A percentile compares a stretch with the other conserved stretches of the same genome.
These are phyloP conservation scores for Probaryconus sp. DNA, from an alignment of 1,140 invertebrate species.

Conservation along the genomic window DNA sequence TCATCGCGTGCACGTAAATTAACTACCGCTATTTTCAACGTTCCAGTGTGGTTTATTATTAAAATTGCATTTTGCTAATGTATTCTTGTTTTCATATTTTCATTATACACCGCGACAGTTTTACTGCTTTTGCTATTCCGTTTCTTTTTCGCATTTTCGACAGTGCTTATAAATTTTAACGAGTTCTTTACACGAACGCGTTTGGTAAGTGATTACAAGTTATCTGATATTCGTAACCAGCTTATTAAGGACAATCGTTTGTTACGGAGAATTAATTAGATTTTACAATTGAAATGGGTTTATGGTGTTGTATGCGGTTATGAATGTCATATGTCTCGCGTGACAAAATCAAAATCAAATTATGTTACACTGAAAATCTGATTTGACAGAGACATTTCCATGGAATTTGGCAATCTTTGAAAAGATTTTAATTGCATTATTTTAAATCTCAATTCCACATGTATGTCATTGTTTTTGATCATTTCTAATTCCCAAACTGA, in stretches of 20 bases:
- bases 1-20: constrained; percentile 45
- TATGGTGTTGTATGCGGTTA: too few species aligned
- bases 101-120: constrained; percentile 9
- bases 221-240: not conserved
- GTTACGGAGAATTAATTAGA: not conserved
- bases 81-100: constrained; percentile 30
- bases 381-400: too few species aligned
- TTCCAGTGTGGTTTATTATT: constrained; percentile 23
- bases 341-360: too few species aligned
- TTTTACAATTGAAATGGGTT: too few species aligned
- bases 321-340: too few species aligned
- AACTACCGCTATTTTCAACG: constrained; percentile 35
- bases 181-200: constrained; percentile 2
- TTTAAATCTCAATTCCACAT: too few species aligned
- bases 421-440: too few species aligned
- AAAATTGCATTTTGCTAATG: constrained; percentile 39
- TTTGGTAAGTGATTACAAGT: not conserved
- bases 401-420: too few species aligned
- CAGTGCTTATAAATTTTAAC: constrained; percentile 13
- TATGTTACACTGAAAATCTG: too few species aligned
- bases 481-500: too few species aligned
- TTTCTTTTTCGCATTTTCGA: constrained; percentile 1
- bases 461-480: too few species aligned
- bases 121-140: constrained; percentile 4
- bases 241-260: not conserved